Evolutionary conservation across 2,888 invertebrate species (phyloP).

Genomic region (Pollenia amentaria): DNA sequence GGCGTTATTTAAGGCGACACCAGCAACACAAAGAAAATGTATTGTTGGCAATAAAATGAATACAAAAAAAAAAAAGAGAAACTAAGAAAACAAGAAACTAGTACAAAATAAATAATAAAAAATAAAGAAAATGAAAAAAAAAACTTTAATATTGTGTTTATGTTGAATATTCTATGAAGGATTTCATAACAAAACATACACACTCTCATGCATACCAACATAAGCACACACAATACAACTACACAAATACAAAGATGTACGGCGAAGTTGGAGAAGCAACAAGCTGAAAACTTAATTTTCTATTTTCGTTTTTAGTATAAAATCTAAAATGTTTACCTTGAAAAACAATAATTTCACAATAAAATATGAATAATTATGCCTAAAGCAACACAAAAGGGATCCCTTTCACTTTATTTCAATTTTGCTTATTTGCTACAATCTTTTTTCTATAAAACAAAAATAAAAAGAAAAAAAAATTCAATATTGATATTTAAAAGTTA

Average conservation of each 20-base stretch:
- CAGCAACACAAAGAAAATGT: constrained; percentile 58
- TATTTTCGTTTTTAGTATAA: constrained; percentile 25
- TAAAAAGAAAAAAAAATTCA: background rate
- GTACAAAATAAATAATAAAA: constrained; percentile 24
- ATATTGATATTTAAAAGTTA: background rate
- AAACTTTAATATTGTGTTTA: background rate
- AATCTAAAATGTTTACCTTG: constrained; percentile 59
- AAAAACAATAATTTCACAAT: constrained; percentile 51
- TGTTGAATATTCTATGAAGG: constrained; percentile 12
- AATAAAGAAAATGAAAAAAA: background rate
- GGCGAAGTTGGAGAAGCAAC: constrained; percentile 29
- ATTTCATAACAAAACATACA: background rate
- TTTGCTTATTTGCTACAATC: background rate
- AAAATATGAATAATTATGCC: constrained; percentile 53
- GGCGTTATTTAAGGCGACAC: constrained; percentile 65
- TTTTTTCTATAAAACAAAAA: background rate
- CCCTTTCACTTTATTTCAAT: background rate
- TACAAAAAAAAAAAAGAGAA: background rate
- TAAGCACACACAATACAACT: no score
- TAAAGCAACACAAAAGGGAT: constrained; percentile 23
- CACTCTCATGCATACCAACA: no score
- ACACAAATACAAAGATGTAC: background rate
- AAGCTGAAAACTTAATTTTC: constrained; percentile 46
- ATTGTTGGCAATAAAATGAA: constrained; percentile 55
- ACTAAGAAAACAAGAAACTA: constrained; percentile 27